A percentile compares a stretch with the other conserved stretches of the same genome.
These are phyloP conservation scores for Thymallus thymallus DNA, from an alignment of 2,113 vertebrate species.

Conservation along the genomic window DNA sequence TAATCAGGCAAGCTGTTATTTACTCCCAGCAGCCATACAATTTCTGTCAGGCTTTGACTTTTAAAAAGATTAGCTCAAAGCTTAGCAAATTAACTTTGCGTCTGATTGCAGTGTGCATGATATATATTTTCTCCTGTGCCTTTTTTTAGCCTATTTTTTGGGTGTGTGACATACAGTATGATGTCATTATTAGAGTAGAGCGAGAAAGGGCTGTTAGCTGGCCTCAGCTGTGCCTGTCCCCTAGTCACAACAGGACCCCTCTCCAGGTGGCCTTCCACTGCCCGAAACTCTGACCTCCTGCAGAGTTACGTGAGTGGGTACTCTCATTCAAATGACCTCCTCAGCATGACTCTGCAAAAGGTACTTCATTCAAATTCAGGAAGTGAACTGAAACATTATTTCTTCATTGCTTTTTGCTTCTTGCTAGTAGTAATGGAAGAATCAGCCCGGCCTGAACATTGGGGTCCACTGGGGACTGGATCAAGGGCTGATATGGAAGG, in stretches of 20 bases:
- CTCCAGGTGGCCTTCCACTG: neutral
- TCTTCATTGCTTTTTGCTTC: too few relatives aligned
- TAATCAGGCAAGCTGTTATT: neutral
- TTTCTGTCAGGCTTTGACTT: neutral
- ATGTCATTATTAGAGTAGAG: neutral
- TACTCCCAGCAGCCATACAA: neutral
- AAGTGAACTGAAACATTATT: too few relatives aligned
- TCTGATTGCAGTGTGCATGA: too few relatives aligned
- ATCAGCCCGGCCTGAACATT: neutral
- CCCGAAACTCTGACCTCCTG: neutral
- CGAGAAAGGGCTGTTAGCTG: neutral
- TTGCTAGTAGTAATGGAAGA: neutral
- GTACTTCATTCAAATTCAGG: too few relatives aligned
- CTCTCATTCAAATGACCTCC: neutral
- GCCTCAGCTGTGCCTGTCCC: neutral
- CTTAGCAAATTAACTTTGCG: neutral
- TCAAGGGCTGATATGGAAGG: neutral
- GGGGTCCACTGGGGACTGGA: neutral
- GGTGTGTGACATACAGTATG: too few relatives aligned
- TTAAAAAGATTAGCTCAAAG: neutral
- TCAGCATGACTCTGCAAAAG: neutral
- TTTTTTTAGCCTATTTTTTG: too few relatives aligned
- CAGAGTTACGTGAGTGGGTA: neutral
- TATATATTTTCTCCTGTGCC: too few relatives aligned
- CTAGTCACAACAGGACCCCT: neutral